Conservation (phyloP, 2,113 vertebrate genomes). For the Edolisoma coerulescens region DNA sequence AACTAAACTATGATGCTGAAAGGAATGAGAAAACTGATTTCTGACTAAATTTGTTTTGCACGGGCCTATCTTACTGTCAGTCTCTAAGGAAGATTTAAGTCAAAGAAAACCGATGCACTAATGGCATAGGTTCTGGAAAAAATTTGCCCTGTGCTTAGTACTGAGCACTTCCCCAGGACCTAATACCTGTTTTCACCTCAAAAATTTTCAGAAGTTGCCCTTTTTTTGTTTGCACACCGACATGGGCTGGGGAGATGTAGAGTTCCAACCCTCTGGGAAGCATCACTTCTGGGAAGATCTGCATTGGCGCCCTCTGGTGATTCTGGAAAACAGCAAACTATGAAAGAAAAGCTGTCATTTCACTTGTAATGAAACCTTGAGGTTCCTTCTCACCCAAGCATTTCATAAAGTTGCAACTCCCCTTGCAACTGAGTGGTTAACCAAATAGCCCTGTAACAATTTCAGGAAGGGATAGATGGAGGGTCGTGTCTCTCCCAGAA, state of each 20-base stretch:
- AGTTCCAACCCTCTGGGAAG: background rate
- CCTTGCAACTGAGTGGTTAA: background rate
- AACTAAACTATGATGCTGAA: background rate
- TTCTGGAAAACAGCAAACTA: background rate
- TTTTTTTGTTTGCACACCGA: background rate
- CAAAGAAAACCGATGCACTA: background rate
- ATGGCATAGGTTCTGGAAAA: background rate
- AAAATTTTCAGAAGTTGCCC: background rate
- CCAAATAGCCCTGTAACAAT: background rate
- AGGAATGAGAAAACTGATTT: background rate
- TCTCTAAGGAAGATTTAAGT: background rate
- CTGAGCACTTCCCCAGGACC: background rate
- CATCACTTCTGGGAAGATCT: background rate
- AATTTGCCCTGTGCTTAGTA: background rate
- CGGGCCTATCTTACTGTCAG: background rate
- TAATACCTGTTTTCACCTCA: background rate
- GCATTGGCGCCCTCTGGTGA: slow-evolving; percentile 58
- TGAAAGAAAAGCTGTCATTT: background rate
- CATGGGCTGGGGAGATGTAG: background rate
- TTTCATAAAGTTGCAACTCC: background rate
- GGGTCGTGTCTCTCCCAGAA: background rate
- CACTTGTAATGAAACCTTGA: background rate
- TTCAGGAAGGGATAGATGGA: background rate
- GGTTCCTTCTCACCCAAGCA: background rate
- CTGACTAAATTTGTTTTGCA: background rate